Evolutionary conservation across 2,888 invertebrate genomes (phyloP).

Genomic region (Sinopyrophorus schimmeli): DNA sequence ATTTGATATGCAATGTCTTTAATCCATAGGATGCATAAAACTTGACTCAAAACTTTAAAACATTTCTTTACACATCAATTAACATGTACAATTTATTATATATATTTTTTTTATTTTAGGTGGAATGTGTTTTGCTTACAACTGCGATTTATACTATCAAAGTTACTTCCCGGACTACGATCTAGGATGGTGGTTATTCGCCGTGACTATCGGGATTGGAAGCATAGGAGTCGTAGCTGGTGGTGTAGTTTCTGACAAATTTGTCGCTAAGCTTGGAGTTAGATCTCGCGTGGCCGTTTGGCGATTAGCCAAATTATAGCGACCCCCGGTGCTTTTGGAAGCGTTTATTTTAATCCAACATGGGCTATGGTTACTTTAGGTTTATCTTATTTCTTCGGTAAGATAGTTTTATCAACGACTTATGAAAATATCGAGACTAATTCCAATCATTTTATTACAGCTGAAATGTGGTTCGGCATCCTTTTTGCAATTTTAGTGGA

Average conservation of each 20-base stretch:
- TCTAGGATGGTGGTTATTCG: constrained; percentile 88
- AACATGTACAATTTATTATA: too few species aligned
- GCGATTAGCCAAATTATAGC: constrained; percentile 82
- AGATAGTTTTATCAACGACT: constrained; percentile 45
- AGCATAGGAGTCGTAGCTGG: constrained; percentile 76
- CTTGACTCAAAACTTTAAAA: too few species aligned
- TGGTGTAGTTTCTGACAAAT: constrained; percentile 80
- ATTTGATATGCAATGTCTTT: too few species aligned
- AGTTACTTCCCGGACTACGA: constrained; percentile 88
- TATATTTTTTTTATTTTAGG: constrained; percentile 56
- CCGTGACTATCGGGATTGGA: constrained; percentile 84
- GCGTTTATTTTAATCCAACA: constrained; percentile 77
- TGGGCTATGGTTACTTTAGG: constrained; percentile 88
- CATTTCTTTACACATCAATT: too few species aligned
- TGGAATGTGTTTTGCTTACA: constrained; percentile 90
- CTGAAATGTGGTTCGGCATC: constrained; percentile 95
- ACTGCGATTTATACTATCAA: constrained; percentile 86
- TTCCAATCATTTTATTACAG: constrained; percentile 54
- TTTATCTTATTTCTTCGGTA: constrained; percentile 86
- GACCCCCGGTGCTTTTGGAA: constrained; percentile 84
- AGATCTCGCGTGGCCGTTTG: constrained; percentile 77
- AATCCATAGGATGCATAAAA: too few species aligned
- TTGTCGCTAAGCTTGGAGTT: constrained; percentile 85
- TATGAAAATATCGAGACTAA: not conserved
- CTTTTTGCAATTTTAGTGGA: constrained; percentile 89